Evolutionary conservation across 1,140 invertebrate genomes (phyloP).

Genomic region (Argopecten irradians): DNA sequence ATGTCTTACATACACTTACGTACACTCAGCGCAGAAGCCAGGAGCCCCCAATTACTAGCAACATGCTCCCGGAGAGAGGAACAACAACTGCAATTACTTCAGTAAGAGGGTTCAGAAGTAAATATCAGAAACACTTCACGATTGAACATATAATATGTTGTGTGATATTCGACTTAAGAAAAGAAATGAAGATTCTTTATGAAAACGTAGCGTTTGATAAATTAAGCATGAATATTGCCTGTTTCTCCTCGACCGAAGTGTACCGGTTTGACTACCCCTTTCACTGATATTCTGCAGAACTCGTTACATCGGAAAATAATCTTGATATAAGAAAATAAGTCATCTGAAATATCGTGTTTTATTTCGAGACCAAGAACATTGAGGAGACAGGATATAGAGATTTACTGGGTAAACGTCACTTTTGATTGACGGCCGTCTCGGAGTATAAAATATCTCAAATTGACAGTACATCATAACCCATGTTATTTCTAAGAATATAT

Average conservation of each 20-base stretch:
- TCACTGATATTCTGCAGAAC: background rate
- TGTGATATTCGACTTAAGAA: background rate
- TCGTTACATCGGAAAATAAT: background rate
- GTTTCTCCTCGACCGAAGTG: background rate
- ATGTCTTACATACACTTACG: background rate
- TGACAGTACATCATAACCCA: background rate
- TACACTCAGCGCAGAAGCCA: background rate
- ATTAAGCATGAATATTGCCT: background rate
- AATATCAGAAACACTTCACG: background rate
- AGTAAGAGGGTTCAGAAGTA: background rate
- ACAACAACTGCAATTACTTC: constrained; percentile 16
- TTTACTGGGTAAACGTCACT: background rate
- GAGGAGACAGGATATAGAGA: background rate
- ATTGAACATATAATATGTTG: background rate
- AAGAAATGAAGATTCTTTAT: background rate
- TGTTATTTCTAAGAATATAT: background rate
- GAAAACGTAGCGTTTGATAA: background rate
- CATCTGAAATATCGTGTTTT: background rate
- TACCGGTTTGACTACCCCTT: background rate
- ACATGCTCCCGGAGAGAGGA: background rate
- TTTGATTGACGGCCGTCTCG: background rate
- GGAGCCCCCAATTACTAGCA: background rate
- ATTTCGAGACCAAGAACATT: background rate
- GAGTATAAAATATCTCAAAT: background rate
- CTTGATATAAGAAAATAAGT: background rate